Evolutionary conservation across 1,140 invertebrate species (phyloP).

Genomic region (Drosophila dunni): DNA sequence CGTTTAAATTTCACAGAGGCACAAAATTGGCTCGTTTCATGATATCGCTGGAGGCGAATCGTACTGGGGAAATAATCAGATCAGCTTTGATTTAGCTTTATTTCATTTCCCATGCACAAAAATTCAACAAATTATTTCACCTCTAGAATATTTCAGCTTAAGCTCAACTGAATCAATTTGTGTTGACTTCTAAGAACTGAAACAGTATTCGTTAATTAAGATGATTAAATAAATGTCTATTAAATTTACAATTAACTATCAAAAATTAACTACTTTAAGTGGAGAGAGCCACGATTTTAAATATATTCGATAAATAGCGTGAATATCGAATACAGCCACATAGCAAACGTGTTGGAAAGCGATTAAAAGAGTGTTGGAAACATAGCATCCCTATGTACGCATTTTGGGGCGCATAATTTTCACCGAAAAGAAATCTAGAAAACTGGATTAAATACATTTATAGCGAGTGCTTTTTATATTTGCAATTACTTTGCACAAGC

Average conservation of each 20-base stretch:
- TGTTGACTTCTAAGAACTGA: not conserved
- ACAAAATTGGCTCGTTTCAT: too few species aligned
- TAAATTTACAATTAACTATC: too few species aligned
- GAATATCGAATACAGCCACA: conserved; percentile 18
- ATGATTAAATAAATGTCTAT: not conserved
- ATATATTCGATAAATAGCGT: not conserved
- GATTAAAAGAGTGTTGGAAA: conserved; percentile 22
- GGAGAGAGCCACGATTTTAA: too few species aligned
- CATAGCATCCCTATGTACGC: conserved; percentile 46
- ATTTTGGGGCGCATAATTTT: conserved; percentile 55
- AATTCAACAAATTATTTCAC: too few species aligned
- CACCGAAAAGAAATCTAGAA: conserved; percentile 39
- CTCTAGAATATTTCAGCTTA: not conserved
- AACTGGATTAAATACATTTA: conserved; percentile 8
- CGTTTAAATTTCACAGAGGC: too few species aligned
- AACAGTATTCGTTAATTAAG: not conserved
- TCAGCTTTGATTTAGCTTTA: too few species aligned
- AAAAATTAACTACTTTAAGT: too few species aligned
- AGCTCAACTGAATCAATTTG: not conserved
- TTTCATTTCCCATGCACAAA: too few species aligned
- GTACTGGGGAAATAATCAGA: too few species aligned
- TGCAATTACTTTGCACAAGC: not conserved
- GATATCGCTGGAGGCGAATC: too few species aligned
- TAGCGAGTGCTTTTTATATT: not conserved
- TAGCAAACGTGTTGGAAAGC: conserved; percentile 24